Evolutionary conservation across 2,888 invertebrate genomes (phyloP).

Genomic region (Amphipoea oculea): DNA sequence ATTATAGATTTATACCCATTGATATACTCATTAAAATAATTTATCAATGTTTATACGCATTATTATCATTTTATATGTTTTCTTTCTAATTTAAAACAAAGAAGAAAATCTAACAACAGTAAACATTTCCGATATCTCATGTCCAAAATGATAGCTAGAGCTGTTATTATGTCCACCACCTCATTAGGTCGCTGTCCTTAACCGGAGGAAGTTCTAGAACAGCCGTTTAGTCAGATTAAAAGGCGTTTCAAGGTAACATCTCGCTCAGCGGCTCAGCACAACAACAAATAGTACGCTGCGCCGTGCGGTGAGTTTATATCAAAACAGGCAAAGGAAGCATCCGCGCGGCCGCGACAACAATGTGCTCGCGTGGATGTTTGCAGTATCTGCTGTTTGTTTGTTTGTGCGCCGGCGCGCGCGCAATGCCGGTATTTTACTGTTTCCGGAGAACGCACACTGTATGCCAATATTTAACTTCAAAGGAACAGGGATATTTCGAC

Average conservation of each 20-base stretch:
- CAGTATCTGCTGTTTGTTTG: conserved; percentile 74
- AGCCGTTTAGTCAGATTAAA: conserved; percentile 28
- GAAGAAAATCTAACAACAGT: not conserved
- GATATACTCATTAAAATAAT: too few species aligned
- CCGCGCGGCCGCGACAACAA: conserved; percentile 67
- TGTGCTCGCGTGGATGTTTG: conserved; percentile 70
- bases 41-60: not conserved
- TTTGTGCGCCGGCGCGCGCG: conserved; percentile 74
- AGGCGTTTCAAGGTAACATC: conserved; percentile 57
- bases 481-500: conserved; percentile 39
- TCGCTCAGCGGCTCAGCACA: conserved; percentile 36
- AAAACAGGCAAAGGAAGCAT: conserved; percentile 75
- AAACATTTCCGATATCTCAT: not conserved
- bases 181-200: conserved; percentile 61
- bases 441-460: conserved; percentile 71
- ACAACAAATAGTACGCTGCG: conserved; percentile 59
- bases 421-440: conserved; percentile 77
- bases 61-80: not conserved
- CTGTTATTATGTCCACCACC: not conserved
- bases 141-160: conserved; percentile 6
- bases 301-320: conserved; percentile 54
- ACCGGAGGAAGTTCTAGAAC: conserved; percentile 58
- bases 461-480: conserved; percentile 48
- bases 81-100: not conserved
- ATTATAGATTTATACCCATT: not conserved